phyloP scores from a whole-genome alignment of 2,797 vertebrate species.

The Chelonia mydas region DNA sequence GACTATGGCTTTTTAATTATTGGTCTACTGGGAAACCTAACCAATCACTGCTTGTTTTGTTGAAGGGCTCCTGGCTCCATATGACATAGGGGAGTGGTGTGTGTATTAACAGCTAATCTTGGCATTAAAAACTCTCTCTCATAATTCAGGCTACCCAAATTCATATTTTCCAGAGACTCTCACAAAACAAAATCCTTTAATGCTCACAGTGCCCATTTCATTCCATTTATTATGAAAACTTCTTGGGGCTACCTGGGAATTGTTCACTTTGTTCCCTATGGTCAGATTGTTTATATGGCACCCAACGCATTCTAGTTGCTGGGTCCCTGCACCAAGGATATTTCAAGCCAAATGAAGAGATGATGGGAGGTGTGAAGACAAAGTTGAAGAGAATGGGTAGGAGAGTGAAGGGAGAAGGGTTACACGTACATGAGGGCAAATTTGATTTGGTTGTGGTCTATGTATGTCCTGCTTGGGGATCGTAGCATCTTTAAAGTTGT shows the following conservation, averaged over 20 bases:
- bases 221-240: not conserved
- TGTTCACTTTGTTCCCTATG: not conserved
- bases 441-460: not conserved
- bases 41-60: rapidly evolving
- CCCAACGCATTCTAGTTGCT: not conserved
- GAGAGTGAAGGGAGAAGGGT: not conserved
- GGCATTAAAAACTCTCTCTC: not conserved
- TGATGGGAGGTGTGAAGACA: not conserved
- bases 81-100: not conserved
- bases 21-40: not conserved
- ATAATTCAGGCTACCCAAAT: not conserved
- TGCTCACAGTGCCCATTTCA: not conserved
- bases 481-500: not conserved
- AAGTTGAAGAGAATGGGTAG: not conserved
- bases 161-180: not conserved
- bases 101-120: not conserved
- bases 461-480: not conserved
- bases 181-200: not conserved
- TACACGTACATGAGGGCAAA: not conserved
- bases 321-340: not conserved
- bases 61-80: not conserved
- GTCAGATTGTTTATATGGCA: not conserved
- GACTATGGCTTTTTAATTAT: not conserved
- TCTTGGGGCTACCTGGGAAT: not conserved
- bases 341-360: not conserved